A percentile compares a stretch with the other conserved stretches of the same genome.
These are phyloP conservation scores for Cylloceria caligata DNA, from an alignment of 2,888 invertebrate genomes.

Conservation along the genomic window DNA sequence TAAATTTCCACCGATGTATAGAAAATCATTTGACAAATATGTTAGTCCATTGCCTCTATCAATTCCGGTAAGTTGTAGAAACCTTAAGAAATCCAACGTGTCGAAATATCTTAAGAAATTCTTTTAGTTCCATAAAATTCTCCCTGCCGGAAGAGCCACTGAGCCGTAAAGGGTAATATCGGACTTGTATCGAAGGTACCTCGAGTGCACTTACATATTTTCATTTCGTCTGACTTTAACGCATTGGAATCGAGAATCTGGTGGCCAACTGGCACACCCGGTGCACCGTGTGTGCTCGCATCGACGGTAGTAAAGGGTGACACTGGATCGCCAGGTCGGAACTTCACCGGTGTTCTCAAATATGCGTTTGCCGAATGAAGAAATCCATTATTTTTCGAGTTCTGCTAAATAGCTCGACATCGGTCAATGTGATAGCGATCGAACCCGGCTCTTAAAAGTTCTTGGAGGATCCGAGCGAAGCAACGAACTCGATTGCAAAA, in stretches of 20 bases:
- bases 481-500: not conserved
- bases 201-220: conserved; percentile 45
- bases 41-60: not conserved
- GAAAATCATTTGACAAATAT: not conserved
- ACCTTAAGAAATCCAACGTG: not conserved
- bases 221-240: conserved; percentile 51
- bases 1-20: not conserved
- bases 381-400: not conserved
- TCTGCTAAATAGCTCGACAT: not conserved
- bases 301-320: not conserved
- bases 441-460: not conserved
- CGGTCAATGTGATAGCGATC: conserved; percentile 11
- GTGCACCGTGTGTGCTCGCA: not conserved
- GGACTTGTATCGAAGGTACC: conserved; percentile 39
- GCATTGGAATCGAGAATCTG: conserved; percentile 3
- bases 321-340: not conserved
- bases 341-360: conserved; percentile 12
- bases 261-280: not conserved
- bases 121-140: not conserved
- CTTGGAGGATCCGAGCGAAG: not conserved
- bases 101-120: conserved; percentile 6
- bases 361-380: not conserved
- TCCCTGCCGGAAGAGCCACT: conserved; percentile 10
- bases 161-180: conserved; percentile 52
- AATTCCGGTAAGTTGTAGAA: not conserved